Conservation (phyloP, 92 coral and sea anemone genomes). For the Zoanthus solanderi region DNA sequence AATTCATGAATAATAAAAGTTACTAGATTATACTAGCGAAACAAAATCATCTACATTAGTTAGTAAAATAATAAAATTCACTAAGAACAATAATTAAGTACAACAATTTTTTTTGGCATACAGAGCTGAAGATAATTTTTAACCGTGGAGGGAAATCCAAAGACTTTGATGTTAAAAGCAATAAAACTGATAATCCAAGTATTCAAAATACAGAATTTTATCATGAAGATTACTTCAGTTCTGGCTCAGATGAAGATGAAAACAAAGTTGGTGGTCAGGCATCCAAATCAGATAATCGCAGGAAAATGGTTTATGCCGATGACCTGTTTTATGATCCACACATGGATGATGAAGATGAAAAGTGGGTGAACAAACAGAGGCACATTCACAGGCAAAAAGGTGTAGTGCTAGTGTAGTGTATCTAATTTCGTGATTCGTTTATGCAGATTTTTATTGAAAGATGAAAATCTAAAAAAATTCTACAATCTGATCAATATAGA, state of each 20-base stretch:
- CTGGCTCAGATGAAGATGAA: constrained; percentile 94
- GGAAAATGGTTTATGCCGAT: constrained; percentile 79
- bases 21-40: too few species aligned
- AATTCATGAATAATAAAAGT: too few species aligned
- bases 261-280: constrained; percentile 88
- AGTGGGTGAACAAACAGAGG: constrained; percentile 89
- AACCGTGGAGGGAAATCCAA: neutral
- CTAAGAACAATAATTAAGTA: neutral
- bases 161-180: neutral
- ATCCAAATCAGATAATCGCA: constrained; percentile 90
- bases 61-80: too few species aligned
- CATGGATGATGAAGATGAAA: constrained; percentile 97
- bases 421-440: too few species aligned
- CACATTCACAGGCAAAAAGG: constrained; percentile 73
- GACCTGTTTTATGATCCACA: constrained; percentile 96
- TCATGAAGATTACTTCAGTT: constrained; percentile 94
- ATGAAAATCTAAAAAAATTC: too few species aligned
- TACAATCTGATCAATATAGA: too few species aligned
- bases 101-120: neutral
- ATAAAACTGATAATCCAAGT: neutral
- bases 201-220: constrained; percentile 58
- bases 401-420: neutral
- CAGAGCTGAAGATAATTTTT: neutral
- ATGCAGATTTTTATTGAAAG: too few species aligned
- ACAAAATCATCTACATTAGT: too few species aligned